phyloP scores from a whole-genome alignment of 2,113 vertebrate genomes.

The Tachysurus vachellii region DNA sequence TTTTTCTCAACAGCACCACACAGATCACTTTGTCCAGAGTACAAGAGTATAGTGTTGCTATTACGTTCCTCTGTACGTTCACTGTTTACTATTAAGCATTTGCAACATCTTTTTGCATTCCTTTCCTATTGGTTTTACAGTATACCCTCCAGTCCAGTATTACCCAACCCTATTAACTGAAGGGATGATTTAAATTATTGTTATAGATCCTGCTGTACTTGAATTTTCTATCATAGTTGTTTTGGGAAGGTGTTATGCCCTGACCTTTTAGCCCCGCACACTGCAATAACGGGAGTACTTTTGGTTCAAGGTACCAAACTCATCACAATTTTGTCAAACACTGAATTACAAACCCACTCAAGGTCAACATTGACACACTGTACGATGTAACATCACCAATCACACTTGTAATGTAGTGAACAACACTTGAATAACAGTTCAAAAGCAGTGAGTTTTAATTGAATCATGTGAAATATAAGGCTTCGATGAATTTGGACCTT shows the following conservation, averaged over 20 bases:
- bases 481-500: conserved; percentile 52
- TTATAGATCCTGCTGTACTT: conserved; percentile 69
- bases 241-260: conserved; percentile 8
- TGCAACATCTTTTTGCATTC: conserved; percentile 55
- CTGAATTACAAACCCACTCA: background rate
- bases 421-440: conserved; percentile 1
- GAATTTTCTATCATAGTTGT: conserved; percentile 56
- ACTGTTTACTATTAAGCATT: conserved; percentile 15
- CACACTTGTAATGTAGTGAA: background rate
- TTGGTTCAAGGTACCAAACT: conserved; percentile 1
- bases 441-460: background rate
- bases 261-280: conserved; percentile 35
- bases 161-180: conserved; percentile 54
- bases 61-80: background rate
- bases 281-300: conserved; percentile 36
- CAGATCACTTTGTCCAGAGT: conserved; percentile 48
- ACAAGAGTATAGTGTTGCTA: conserved; percentile 28
- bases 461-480: conserved; percentile 32
- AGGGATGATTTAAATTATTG: conserved; percentile 41
- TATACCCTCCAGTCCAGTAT: conserved; percentile 64
- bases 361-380: background rate
- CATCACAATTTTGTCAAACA: background rate
- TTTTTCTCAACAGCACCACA: conserved; percentile 58
- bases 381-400: conserved; percentile 27
- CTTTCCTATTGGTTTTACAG: conserved; percentile 60